A percentile compares a stretch with the other conserved stretches of the same genome.
phyloP scores from a whole-genome alignment of 2,888 invertebrate species.

The Lasioglossum vierecki region DNA sequence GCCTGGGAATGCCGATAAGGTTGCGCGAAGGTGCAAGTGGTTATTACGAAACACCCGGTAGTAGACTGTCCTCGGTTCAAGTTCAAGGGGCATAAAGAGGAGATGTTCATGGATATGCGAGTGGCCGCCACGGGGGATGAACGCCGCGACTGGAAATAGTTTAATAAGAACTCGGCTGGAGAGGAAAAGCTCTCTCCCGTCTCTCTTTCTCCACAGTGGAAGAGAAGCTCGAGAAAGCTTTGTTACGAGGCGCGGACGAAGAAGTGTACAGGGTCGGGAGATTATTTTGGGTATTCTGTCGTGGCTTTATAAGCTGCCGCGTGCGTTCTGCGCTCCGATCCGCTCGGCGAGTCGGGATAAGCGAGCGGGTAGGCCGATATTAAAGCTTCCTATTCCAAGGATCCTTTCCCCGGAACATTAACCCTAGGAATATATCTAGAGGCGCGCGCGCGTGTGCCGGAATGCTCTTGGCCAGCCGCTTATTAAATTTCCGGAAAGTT shows the following conservation, averaged over 20 bases:
- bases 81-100: constrained; percentile 10
- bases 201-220: neutral
- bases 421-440: constrained; percentile 49
- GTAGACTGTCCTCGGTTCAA: neutral
- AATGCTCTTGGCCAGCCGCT: constrained; percentile 56
- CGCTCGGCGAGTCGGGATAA: constrained; percentile 29
- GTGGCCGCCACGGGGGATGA: constrained; percentile 8
- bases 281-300: constrained; percentile 64
- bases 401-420: constrained; percentile 53
- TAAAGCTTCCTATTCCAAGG: constrained; percentile 64
- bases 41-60: neutral
- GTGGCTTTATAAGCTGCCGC: constrained; percentile 56
- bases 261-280: constrained; percentile 32
- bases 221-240: constrained; percentile 6
- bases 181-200: neutral
- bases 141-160: constrained; percentile 40
- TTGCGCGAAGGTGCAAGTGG: neutral
- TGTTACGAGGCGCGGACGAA: constrained; percentile 24
- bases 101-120: constrained; percentile 10
- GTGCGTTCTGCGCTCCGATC: neutral
- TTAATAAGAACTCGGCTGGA: constrained; percentile 48
- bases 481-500: constrained; percentile 65
- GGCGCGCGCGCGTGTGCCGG: constrained; percentile 21
- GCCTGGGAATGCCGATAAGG: neutral
- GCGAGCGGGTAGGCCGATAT: constrained; percentile 55